Conservation (phyloP, 2,797 vertebrate genomes). For the Dendrocincla tyrannina region DNA sequence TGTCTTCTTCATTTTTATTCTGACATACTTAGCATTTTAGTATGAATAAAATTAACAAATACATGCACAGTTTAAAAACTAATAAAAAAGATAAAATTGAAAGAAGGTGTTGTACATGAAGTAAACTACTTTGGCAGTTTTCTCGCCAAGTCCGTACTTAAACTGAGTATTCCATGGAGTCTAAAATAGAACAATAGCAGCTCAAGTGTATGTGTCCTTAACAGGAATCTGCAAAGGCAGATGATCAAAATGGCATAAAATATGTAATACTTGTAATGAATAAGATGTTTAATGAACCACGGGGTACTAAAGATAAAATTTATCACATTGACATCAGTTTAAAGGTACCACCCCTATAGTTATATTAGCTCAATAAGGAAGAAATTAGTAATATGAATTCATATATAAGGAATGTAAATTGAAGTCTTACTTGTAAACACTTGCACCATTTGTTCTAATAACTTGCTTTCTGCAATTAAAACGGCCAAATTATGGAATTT, state of each 20-base stretch:
- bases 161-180: neutral
- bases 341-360: neutral
- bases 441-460: neutral
- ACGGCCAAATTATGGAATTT: neutral
- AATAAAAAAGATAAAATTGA: neutral
- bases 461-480: neutral
- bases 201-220: neutral
- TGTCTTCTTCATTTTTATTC: neutral
- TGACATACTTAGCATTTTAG: neutral
- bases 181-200: neutral
- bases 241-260: neutral
- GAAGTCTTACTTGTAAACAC: neutral
- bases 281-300: neutral
- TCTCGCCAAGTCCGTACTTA: neutral
- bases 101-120: neutral
- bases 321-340: neutral
- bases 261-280: neutral
- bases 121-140: neutral
- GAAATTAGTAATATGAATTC: neutral
- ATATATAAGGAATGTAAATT: slow-evolving; percentile 4
- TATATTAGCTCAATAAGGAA: neutral
- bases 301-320: neutral
- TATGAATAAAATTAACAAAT: neutral
- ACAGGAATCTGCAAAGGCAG: neutral
- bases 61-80: neutral